phyloP scores from a whole-genome alignment of 1,140 invertebrate genomes.

The Bombus consobrinus region DNA sequence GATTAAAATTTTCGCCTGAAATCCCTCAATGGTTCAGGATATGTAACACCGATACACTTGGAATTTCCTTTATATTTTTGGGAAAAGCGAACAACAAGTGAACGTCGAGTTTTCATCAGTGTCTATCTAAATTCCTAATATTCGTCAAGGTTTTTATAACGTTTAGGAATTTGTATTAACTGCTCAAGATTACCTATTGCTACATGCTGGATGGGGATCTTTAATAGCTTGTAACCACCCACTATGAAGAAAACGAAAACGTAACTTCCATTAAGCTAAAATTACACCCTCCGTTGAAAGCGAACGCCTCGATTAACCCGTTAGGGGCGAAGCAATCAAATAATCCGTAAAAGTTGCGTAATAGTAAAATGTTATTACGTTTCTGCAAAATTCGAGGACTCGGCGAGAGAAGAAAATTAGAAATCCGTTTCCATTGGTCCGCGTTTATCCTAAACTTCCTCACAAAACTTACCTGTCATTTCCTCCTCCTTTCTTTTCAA shows the following conservation, averaged over 20 bases:
- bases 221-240: neutral
- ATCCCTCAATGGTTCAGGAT: accelerated
- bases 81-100: neutral
- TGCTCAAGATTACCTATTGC: neutral
- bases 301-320: neutral
- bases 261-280: neutral
- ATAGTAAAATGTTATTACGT: neutral
- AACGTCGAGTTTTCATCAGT: neutral
- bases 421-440: no score
- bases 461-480: neutral
- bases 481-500: neutral
- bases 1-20: neutral
- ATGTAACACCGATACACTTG: no score
- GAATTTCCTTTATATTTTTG: neutral
- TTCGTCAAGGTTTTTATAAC: neutral
- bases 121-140: neutral
- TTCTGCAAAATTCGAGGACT: neutral
- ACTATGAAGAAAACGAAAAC: neutral
- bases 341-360: neutral
- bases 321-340: neutral
- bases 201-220: neutral
- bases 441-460: no score
- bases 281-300: neutral
- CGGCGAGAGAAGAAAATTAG: no score
- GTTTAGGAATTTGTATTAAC: neutral